phyloP scores from a whole-genome alignment of 2,113 vertebrate genomes.

The Pterocles burchelli region DNA sequence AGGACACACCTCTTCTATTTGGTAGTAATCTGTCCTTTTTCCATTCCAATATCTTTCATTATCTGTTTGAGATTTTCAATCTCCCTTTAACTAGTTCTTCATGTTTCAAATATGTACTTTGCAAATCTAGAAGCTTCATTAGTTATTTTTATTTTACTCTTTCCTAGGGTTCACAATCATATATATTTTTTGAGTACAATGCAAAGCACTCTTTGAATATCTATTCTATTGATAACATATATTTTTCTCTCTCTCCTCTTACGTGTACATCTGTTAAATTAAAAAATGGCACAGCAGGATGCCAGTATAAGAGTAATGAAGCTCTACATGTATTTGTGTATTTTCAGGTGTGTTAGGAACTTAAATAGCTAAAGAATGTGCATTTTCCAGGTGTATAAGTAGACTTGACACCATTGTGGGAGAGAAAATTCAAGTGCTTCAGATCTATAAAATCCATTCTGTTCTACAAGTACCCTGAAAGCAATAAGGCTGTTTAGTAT shows the following conservation, averaged over 20 bases:
- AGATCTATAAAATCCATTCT: background rate
- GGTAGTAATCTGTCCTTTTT: background rate
- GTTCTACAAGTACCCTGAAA: background rate
- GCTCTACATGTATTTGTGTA: background rate
- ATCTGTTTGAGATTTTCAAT: background rate
- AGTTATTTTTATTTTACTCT: background rate
- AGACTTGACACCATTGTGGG: background rate
- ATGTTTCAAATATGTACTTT: background rate
- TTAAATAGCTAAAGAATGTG: background rate
- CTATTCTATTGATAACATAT: background rate
- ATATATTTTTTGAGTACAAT: background rate
- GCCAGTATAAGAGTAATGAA: background rate
- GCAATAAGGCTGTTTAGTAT: background rate
- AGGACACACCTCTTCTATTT: rapidly evolving
- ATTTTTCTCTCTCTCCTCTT: background rate
- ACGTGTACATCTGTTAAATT: background rate
- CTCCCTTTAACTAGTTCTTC: background rate
- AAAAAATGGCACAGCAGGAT: background rate
- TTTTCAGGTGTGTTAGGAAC: background rate
- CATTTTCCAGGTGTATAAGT: background rate
- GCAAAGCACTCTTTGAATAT: background rate
- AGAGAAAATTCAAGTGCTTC: background rate
- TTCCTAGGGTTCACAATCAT: background rate
- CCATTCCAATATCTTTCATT: background rate
- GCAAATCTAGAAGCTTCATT: background rate